These are phyloP conservation scores for Sinhomidia bicolor DNA, from an alignment of 2,888 invertebrate species.

Conservation along the genomic window DNA sequence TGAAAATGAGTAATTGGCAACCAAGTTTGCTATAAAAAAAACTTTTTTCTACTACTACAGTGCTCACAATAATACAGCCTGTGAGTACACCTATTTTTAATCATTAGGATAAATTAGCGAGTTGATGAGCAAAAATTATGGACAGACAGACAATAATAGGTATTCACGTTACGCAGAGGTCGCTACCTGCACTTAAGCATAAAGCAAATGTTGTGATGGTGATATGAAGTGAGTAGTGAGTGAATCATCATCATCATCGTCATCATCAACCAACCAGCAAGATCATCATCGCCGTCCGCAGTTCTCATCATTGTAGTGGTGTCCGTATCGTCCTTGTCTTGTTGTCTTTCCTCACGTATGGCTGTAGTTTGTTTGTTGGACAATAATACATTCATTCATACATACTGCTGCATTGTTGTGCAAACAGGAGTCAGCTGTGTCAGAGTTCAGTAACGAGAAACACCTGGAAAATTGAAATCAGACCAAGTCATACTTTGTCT, in stretches of 20 bases:
- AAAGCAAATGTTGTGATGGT: neutral
- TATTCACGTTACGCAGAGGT: neutral
- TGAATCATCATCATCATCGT: neutral
- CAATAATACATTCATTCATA: neutral
- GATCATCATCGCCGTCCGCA: slow-evolving; percentile 14
- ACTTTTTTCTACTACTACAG: no score
- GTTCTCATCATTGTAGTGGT: neutral
- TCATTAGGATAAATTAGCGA: no score
- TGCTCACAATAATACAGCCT: no score
- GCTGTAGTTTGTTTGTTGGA: neutral
- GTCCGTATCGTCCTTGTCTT: neutral
- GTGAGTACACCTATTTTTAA: no score
- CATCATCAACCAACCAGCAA: neutral
- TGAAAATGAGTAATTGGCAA: no score
- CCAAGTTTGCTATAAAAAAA: no score
- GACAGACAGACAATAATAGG: no score
- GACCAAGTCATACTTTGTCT: no score
- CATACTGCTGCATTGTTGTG: neutral
- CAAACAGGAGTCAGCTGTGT: slow-evolving; percentile 44
- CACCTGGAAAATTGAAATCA: neutral
- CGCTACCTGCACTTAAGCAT: no score
- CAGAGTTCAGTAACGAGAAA: slow-evolving; percentile 22
- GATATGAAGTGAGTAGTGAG: neutral
- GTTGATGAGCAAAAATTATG: no score
- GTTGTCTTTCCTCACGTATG: slow-evolving; percentile 16